phyloP scores from a whole-genome alignment of 2,113 vertebrate species.

The Hippocampus barbouri region DNA sequence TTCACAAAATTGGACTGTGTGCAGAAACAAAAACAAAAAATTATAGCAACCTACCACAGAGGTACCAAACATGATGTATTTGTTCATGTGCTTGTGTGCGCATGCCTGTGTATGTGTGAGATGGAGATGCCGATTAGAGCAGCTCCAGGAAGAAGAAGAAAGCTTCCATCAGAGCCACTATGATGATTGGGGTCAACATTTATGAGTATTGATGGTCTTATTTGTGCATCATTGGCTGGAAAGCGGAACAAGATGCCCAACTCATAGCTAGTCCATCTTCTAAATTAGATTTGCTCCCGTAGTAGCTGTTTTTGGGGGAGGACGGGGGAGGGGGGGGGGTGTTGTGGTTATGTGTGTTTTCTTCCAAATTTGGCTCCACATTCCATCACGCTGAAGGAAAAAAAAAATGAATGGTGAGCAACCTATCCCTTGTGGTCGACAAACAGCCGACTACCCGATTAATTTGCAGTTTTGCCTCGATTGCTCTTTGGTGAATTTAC shows the following conservation, averaged over 20 bases:
- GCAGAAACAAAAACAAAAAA: background rate
- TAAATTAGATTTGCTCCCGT: background rate
- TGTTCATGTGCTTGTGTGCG: background rate
- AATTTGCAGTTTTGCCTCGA: background rate
- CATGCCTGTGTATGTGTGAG: background rate
- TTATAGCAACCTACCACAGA: background rate
- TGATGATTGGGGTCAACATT: conserved; percentile 28
- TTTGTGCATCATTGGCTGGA: background rate
- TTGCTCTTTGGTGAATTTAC: background rate
- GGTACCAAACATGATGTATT: background rate
- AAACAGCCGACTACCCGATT: background rate
- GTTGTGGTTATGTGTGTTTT: background rate
- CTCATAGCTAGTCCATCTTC: background rate
- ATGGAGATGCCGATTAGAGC: conserved; percentile 17
- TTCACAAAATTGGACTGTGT: background rate
- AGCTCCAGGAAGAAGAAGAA: conserved; percentile 30
- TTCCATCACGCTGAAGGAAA: background rate
- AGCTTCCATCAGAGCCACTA: conserved; percentile 26
- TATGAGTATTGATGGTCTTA: conserved; percentile 14
- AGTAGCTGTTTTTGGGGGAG: background rate
- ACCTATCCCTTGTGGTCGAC: background rate
- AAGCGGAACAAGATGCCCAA: conserved; percentile 1
- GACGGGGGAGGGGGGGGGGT: no score
- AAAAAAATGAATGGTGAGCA: background rate
- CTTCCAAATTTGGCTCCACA: background rate